phyloP scores from a whole-genome alignment of 1,140 invertebrate genomes.

The Hyles euphorbiae region DNA sequence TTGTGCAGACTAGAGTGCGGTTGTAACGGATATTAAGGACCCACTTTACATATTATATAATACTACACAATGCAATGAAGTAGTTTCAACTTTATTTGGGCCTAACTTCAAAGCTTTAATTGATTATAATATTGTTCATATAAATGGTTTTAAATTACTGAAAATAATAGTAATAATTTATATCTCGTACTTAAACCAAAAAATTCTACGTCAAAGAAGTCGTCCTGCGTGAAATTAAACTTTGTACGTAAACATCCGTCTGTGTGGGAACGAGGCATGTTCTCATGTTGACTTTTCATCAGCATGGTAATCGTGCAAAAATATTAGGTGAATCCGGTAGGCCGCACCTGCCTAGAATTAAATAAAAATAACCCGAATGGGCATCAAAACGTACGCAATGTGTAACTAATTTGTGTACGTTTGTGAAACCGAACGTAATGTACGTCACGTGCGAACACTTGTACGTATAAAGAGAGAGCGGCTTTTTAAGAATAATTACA shows the following conservation, averaged over 20 bases:
- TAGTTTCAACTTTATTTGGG: too few relatives aligned
- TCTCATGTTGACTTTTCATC: conserved; percentile 70
- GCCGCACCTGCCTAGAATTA: conserved; percentile 65
- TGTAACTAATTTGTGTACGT: conserved; percentile 50
- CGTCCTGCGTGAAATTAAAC: conserved; percentile 38
- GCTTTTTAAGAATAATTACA: too few relatives aligned
- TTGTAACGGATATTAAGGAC: too few relatives aligned
- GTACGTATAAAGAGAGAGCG: background rate
- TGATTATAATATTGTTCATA: too few relatives aligned
- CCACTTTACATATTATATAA: too few relatives aligned
- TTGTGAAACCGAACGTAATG: conserved; percentile 44
- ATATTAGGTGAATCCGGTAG: conserved; percentile 54
- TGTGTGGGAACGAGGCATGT: conserved; percentile 29
- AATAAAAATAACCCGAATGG: conserved; percentile 68
- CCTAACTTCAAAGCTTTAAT: too few relatives aligned
- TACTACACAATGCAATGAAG: too few relatives aligned
- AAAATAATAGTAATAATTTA: too few relatives aligned
- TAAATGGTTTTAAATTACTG: too few relatives aligned
- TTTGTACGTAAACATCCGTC: conserved; percentile 14
- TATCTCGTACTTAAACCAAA: too few relatives aligned
- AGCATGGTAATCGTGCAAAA: conserved; percentile 71
- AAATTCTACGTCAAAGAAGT: conserved; percentile 20
- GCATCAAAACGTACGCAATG: conserved; percentile 47
- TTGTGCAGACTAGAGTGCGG: too few relatives aligned
- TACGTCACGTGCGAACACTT: conserved; percentile 21